These are phyloP conservation scores for Coelopa frigida DNA, from an alignment of 1,140 invertebrate genomes.

Conservation along the genomic window DNA sequence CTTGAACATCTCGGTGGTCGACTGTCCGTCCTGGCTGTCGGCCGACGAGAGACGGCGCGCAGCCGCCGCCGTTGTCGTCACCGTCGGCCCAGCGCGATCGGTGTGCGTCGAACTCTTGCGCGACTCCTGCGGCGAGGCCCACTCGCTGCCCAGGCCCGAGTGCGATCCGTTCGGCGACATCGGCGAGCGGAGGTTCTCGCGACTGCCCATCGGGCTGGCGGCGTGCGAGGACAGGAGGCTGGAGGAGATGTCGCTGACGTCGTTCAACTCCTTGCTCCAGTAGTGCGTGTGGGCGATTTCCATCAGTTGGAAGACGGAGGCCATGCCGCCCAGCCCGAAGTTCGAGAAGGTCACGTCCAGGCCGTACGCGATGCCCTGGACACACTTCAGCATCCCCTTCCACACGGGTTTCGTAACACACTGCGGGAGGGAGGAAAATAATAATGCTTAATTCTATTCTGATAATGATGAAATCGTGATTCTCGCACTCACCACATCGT, in stretches of 20 bases:
- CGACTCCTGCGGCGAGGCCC: constrained; percentile 41
- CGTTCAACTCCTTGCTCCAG: constrained; percentile 81
- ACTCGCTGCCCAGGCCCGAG: constrained; percentile 37
- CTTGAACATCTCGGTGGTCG: constrained; percentile 76
- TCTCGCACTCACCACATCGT: constrained; percentile 85
- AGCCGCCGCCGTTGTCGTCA: constrained; percentile 14
- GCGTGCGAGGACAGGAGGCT: constrained; percentile 43
- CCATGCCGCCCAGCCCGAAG: constrained; percentile 93
- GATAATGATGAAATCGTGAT: constrained; percentile 5
- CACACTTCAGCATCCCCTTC: constrained; percentile 93
- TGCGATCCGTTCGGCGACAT: constrained; percentile 35
- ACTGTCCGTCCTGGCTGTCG: constrained; percentile 55
- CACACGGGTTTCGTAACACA: constrained; percentile 82
- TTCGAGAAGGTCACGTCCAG: constrained; percentile 88
- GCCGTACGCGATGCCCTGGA: constrained; percentile 83
- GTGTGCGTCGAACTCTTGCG: constrained; percentile 42
- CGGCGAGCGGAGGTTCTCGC: constrained; percentile 63
- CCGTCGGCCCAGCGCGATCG: constrained; percentile 11
- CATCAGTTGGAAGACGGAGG: constrained; percentile 90
- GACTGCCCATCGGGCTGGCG: constrained; percentile 68
- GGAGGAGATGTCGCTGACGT: constrained; percentile 50
- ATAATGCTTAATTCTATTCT: neutral
- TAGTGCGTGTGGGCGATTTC: constrained; percentile 99
- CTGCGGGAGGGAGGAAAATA: constrained; percentile 46
- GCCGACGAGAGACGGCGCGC: constrained; percentile 32